Base-by-base conservation (phyloP, 2,888 invertebrate genomes). In the Yponomeuta evonymella region DNA sequence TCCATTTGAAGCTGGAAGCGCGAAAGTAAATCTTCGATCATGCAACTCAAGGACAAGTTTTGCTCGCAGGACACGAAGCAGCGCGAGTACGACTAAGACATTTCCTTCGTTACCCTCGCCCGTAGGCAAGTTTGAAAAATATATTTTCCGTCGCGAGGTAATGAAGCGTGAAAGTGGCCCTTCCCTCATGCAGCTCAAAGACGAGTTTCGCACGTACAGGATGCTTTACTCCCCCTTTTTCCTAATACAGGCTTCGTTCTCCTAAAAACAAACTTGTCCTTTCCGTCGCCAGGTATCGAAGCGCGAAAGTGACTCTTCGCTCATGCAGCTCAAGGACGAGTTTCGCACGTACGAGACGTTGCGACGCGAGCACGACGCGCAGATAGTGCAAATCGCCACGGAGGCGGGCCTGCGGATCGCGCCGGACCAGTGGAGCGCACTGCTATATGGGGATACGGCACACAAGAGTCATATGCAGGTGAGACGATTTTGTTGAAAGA, bases 261-360 rank as follows among this genome's bases (percentile, higher is more conserved):
- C 51, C 51, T 51, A 51, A 51, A 8, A 33, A 1, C 1, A 15
- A 15, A 15, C 51, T 12, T 58, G 15, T 58, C 8, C 15, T 62
- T 15, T 4, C 43, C 67, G 12, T 51, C 62, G 33, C 8, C 79
- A 97, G 96, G 97, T 99, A 62, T 97, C 98, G 1, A 99, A 99
- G 88, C 94, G 99, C 67, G 98, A 99, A 79, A 97, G 97, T 48
- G 98, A 98, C 86, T 99, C 99, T 0, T 99, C 99, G 0, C 88
- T 99, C 73, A 99, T 99, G 99, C 98, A 99, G 85, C 86, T 99
- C 29, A 98, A 98, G 83, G 98, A 98, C 79, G 99, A 99, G 84
- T 99, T 98, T 84, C 95, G 99, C 23, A 97, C 97, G 0, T 99
- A 99, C 84, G 98, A 99, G 78, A 95, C 97, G 0, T 85, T 99